Base-by-base conservation (phyloP, 2,888 invertebrate genomes). In the Watsonalla cultraria region DNA sequence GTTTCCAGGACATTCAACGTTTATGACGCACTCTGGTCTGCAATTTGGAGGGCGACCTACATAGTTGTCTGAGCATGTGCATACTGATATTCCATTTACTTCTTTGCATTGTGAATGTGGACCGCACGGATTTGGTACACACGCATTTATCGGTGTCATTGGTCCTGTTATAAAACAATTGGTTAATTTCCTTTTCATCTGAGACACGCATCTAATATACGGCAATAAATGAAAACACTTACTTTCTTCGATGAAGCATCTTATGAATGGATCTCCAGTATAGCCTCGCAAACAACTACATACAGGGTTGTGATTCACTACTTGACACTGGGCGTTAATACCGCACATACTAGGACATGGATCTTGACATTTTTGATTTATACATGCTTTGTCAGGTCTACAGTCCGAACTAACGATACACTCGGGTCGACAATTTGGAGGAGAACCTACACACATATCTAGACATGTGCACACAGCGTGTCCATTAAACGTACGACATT, bases 361-460 rank as follows among this genome's bases (percentile, higher is more conserved):
- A 82, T 96, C 94, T 56, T 91, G 90, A 78, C 96, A 96, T 84
- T 94, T 95, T 77, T 94, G 94, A 78, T 94, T 94, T 63, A 95
- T 92, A 77, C 96, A 96, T 50, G 96, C 94, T 84, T 93, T 92
- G 68, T 95, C 92, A 62, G 93, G 92, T 56, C 93, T 89, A 84
- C 96, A 96, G 78, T 96, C 96, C 0, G 95, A 93, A 80, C 95
- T 95, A 65, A 95, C 93, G 61, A 95, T 92, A 84, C 96, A 96
- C 84, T 96, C 95, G 4, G 95, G 95, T 65, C 94, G 92, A 82
- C 96, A 96, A 61, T 92, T 92, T 33, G 95, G 95, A 46, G 96
- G 96, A 53, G 94, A 92, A 55, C 96, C 96, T 62, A 94, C 87
- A 80, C 94, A 95, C 61, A 93, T 93, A 56, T 93, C 92, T 66